Percentiles rank a stretch among this genome's conserved stretches.
Conservation (phyloP, 1,140 invertebrate species). For the Leptestheria dahalacensis region DNA sequence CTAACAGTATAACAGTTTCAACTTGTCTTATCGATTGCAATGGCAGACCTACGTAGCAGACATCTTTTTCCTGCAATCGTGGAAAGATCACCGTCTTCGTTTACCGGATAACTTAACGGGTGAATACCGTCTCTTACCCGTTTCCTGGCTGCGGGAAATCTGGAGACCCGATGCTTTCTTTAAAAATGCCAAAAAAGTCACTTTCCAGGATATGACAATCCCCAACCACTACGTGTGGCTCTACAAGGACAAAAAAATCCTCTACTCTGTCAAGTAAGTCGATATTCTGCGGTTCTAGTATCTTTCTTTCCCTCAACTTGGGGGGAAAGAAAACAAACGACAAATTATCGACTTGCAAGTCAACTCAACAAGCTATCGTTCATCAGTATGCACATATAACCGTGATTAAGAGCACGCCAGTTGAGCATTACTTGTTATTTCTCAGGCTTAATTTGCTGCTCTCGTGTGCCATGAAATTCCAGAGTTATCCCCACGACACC, state of each 20-base stretch:
- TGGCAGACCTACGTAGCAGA: constrained; percentile 68
- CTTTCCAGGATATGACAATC: constrained; percentile 23
- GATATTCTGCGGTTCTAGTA: not conserved
- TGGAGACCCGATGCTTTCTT: constrained; percentile 26
- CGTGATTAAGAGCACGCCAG: not conserved
- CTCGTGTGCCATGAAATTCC: constrained; percentile 82
- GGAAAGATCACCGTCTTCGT: constrained; percentile 70
- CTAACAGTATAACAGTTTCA: not conserved
- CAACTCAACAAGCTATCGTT: no score
- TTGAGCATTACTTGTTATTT: not conserved
- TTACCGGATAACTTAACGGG: constrained; percentile 81
- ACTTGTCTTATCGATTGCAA: not conserved
- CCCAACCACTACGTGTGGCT: constrained; percentile 27
- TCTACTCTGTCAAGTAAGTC: constrained; percentile 24
- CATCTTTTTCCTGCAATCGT: constrained; percentile 80
- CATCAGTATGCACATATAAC: no score
- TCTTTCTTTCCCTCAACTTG: not conserved
- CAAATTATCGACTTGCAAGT: no score
- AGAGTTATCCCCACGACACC: constrained; percentile 78
- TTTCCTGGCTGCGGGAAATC: constrained; percentile 23
- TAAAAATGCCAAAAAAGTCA: constrained; percentile 27
- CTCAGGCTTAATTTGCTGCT: constrained; percentile 54
- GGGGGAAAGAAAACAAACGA: no score
- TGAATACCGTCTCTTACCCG: constrained; percentile 42
- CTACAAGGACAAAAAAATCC: constrained; percentile 23